Conservation (phyloP, 2,888 invertebrate genomes). For the Trichogramma evanescens region DNA sequence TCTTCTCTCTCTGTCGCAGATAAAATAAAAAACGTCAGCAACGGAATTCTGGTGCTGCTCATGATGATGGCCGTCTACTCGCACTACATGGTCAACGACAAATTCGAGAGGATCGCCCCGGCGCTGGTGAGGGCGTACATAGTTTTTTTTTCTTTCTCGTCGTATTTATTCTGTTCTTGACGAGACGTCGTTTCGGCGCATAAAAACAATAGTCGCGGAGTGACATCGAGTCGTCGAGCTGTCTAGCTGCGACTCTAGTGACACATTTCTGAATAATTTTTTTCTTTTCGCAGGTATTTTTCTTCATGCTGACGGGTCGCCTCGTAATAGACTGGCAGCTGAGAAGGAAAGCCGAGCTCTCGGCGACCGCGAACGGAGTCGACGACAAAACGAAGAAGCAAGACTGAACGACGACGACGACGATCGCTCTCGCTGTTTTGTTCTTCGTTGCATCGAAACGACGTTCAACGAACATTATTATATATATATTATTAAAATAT, state of each 20-base stretch:
- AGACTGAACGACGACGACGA: conserved; percentile 41
- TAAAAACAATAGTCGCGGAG: not conserved
- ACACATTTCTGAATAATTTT: too few species aligned
- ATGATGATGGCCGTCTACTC: conserved; percentile 89
- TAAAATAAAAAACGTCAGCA: conserved; percentile 84
- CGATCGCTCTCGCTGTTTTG: too few species aligned
- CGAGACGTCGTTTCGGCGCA: not conserved
- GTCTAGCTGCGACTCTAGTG: not conserved
- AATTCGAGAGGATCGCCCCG: conserved; percentile 84
- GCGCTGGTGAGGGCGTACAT: conserved; percentile 59
- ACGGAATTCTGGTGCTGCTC: conserved; percentile 71
- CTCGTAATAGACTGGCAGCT: conserved; percentile 74
- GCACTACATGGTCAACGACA: conserved; percentile 86
- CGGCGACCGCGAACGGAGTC: conserved; percentile 45
- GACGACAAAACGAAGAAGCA: conserved; percentile 50
- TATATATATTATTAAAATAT: too few species aligned
- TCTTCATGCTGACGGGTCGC: conserved; percentile 85
- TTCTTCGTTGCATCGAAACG: too few species aligned
- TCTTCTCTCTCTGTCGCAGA: conserved; percentile 54
- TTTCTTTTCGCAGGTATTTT: conserved; percentile 55
- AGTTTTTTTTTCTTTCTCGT: too few species aligned
- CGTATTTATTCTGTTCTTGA: too few species aligned
- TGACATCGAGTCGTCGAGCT: not conserved
- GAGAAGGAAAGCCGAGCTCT: conserved; percentile 47
- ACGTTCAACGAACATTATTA: too few species aligned